Base-by-base conservation (phyloP, 2,888 invertebrate species). In the Mimachlamys varia region DNA sequence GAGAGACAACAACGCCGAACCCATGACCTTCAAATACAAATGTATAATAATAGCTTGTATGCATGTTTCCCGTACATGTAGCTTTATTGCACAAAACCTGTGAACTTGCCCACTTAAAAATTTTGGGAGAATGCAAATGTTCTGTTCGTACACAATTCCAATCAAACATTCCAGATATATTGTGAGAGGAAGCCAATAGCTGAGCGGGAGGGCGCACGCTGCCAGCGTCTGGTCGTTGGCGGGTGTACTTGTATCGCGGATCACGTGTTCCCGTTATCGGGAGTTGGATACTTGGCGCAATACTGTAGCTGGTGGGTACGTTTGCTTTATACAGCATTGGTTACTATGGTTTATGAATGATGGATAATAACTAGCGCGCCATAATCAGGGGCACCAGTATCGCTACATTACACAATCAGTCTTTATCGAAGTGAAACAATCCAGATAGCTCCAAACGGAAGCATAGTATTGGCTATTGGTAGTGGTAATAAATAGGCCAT, bases 291-390 rank as follows among this genome's bases (percentile, higher is more conserved):
- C 62, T 62, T n/a, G 7, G 44, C 44, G 3, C 7, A 44, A 3
- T 7, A 5, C 44, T 44, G 44, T 44, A 44, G 44, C 7, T 44
- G 44, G 7, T 44, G 44, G 44, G 44, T 62, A 62, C 62, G 22
- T 22, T 62, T 7, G 17, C 62, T 62, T 44, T 44, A 7, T 62
- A 62, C 62, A n/a, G 10, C n/a, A 62, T n/a, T 7, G 19, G 62
- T 62, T 62, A 62, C 62, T 62, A 62, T 62, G 62, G 62, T 62
- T 62, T 62, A 62, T 62, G 62, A 62, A 62, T 62, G 62, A 22
- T 62, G 22, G 62, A 7, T 62, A 62, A 62, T 62, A 62, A 62
- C 62, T 62, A n/a, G 62, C 22, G 22, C 62, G 22, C n/a, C 22
- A 1, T 62, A 62, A 62, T 62, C 62, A 22, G n/a, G 62, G 22